A percentile compares a stretch with the other conserved stretches of the same genome.
These are phyloP conservation scores for Poecile atricapillus DNA, from an alignment of 2,113 vertebrate species.

Conservation along the genomic window DNA sequence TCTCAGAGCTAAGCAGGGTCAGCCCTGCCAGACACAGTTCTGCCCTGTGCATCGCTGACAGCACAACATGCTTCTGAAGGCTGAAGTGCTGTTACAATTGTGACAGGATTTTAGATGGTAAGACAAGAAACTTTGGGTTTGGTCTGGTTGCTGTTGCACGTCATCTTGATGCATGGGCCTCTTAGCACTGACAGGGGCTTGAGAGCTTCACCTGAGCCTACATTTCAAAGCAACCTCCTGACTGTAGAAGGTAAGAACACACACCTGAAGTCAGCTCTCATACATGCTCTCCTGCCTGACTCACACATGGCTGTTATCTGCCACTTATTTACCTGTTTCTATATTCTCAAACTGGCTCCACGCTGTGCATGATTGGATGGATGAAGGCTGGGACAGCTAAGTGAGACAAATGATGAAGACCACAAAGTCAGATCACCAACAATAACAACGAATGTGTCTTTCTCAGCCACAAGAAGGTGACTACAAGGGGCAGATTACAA, in stretches of 20 bases:
- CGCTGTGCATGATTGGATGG: not conserved
- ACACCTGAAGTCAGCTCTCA: not conserved
- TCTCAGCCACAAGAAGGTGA: not conserved
- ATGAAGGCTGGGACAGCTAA: not conserved
- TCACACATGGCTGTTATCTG: not conserved
- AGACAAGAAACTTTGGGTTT: not conserved
- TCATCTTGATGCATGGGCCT: not conserved
- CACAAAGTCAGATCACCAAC: not conserved
- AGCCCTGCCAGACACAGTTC: not conserved
- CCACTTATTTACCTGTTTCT: not conserved
- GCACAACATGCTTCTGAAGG: not conserved
- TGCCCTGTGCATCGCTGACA: not conserved
- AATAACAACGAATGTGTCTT: not conserved
- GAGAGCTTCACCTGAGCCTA: not conserved
- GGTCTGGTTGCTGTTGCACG: not conserved
- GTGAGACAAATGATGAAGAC: not conserved
- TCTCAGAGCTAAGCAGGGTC: not conserved
- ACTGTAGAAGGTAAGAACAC: not conserved
- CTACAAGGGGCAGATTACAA: not conserved
- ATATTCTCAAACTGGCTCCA: not conserved
- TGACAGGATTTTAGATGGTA: not conserved
- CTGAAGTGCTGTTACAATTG: not conserved
- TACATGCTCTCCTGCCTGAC: not conserved
- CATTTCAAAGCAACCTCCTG: not conserved
- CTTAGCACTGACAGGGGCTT: not conserved